Percentiles rank a stretch among this genome's conserved stretches.
Evolutionary conservation across 2,888 invertebrate species (phyloP).

Genomic region (Plebejus anna): DNA sequence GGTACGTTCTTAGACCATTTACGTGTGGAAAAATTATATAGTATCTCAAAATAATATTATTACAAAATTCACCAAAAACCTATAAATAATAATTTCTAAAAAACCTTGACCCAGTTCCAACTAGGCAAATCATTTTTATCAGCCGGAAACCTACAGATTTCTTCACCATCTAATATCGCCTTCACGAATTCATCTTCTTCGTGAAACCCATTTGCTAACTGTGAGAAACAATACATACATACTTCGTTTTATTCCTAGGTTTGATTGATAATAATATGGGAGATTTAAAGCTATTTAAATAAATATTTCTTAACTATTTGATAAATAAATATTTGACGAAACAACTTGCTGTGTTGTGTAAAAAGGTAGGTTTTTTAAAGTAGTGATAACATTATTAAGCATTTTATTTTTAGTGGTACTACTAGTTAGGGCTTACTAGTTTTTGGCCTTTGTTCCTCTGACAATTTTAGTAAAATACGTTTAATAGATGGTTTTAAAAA

Average conservation of each 20-base stretch:
- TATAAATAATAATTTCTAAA: constrained; percentile 35
- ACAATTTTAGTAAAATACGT: background rate
- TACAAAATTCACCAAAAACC: constrained; percentile 1
- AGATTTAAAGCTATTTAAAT: no score
- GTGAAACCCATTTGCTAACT: constrained; percentile 80
- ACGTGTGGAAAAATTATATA: background rate
- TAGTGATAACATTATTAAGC: background rate
- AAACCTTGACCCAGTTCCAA: constrained; percentile 86
- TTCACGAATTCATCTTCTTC: constrained; percentile 80
- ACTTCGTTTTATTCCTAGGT: background rate
- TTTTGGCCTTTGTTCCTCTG: background rate
- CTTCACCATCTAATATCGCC: constrained; percentile 82
- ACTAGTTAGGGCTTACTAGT: background rate
- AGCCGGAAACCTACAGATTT: constrained; percentile 82
- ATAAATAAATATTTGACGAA: background rate
- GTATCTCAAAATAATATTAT: background rate
- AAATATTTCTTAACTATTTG: no score
- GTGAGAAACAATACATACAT: background rate
- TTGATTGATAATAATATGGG: background rate
- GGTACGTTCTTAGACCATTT: constrained; percentile 16
- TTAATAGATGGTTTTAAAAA: constrained; percentile 5
- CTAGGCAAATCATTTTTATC: constrained; percentile 80
- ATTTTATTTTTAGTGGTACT: background rate
- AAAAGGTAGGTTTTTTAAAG: background rate
- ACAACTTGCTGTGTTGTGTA: background rate